Evolutionary conservation across 2,797 vertebrate genomes (phyloP).

Genomic region (Schizopygopsis pylzovi): DNA sequence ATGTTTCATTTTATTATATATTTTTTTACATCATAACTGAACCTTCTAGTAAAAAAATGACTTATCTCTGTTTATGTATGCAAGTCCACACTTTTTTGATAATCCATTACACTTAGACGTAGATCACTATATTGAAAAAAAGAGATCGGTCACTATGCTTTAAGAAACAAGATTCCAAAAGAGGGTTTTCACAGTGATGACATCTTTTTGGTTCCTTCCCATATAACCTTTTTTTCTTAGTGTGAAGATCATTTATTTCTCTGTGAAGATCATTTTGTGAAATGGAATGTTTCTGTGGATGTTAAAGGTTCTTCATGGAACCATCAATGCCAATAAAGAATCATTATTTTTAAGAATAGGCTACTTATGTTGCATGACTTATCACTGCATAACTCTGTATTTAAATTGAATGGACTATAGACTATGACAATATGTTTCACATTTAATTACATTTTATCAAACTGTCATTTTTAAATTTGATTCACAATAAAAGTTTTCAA

Average conservation of each 20-base stretch:
- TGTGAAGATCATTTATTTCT: not conserved
- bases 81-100: not conserved
- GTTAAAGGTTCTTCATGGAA: not conserved
- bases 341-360: not conserved
- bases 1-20: not conserved
- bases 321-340: not conserved
- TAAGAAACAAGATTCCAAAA: too few relatives aligned
- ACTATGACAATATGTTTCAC: not conserved
- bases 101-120: not conserved
- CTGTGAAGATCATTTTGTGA: not conserved
- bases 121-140: not conserved
- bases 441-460: not conserved
- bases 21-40: not conserved
- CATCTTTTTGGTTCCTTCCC: not conserved
- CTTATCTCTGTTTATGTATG: not conserved
- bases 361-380: not conserved
- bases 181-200: not conserved
- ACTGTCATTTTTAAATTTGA: not conserved
- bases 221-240: not conserved
- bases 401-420: not conserved
- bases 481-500: not conserved
- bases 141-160: too few relatives aligned
- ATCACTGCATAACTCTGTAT: not conserved
- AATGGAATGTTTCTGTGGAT: not conserved
- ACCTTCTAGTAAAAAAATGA: too few relatives aligned